Evolutionary conservation across 2,797 vertebrate genomes (phyloP), one percentile per base, ranked within the genome.

Genomic region (Gobio occitaniae): DNA sequence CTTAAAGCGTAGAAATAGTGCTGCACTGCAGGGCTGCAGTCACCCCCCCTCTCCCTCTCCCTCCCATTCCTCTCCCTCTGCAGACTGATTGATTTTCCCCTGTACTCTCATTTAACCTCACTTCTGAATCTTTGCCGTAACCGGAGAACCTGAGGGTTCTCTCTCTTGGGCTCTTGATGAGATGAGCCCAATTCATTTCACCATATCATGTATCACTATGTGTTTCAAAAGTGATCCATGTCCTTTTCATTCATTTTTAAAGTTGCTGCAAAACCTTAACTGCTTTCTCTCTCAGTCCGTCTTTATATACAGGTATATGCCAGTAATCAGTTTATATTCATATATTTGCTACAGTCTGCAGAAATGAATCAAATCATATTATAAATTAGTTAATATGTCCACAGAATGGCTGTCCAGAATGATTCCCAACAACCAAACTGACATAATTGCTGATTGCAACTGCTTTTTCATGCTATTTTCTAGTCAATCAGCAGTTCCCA

Each of bases 41-140:
- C 82, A 82, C 75, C 44, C 66, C 83, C 17, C 70, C 52, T 9
- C 56, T 44, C 25, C 25, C 76, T 13, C 56, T 52, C 25, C 25
- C 76, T 68, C 61, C 54, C 82, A 63, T 72, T 36, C 68, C 82
- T 56, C 63, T 61, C 61, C 32, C 61, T 63, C 78, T 68, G 77
- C 83, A 85, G 83, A 85, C 83, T 85, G 83, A 87, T 85, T 85
- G 86, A 87, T 87, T 82, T 80, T 70, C 69, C 54, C 72, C 70
- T 80, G 38, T 36, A 21, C 63, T 44, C 52, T 29, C 69, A 48
- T 72, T 83, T 52, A 86, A 72, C 76, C 77, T 41, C 52, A 70
- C 61, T 80, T 80, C 52, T 82, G 78, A 84, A 79, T 86, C 59
- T 65, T 68, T 75, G 38, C 38, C 11, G 63, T 84, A 77, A 83